phyloP scores from a whole-genome alignment of 2,888 invertebrate genomes.

The Ormia ochracea region DNA sequence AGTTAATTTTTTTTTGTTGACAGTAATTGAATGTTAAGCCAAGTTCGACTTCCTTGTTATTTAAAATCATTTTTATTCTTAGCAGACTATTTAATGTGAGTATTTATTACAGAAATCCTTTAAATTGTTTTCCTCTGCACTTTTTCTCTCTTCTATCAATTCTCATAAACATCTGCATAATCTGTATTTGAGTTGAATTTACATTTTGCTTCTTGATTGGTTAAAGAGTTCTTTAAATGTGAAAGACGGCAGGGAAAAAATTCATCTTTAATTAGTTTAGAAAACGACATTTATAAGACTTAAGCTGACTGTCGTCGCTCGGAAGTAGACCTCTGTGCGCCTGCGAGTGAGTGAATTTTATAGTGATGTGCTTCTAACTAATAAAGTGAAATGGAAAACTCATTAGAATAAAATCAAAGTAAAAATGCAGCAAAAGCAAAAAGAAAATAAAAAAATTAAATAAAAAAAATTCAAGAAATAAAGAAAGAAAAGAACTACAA shows the following conservation, averaged over 20 bases:
- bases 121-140: neutral
- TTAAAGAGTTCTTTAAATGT: neutral
- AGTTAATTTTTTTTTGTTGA: neutral
- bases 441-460: neutral
- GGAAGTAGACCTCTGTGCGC: neutral
- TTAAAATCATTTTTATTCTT: constrained; percentile 20
- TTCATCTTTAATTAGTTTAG: constrained; percentile 59
- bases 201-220: constrained; percentile 55
- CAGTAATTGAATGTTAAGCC: constrained; percentile 8
- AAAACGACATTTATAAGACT: constrained; percentile 50
- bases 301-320: neutral
- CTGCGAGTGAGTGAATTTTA: constrained; percentile 3
- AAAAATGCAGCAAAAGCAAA: too few species aligned
- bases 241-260: neutral
- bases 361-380: constrained; percentile 37
- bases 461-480: neutral
- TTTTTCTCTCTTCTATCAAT: constrained; percentile 9
- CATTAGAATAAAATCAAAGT: constrained; percentile 51
- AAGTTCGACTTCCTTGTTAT: constrained; percentile 55
- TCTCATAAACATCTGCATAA: constrained; percentile 60
- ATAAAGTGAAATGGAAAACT: constrained; percentile 63
- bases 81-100: constrained; percentile 23
- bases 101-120: constrained; percentile 23
- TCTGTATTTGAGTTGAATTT: constrained; percentile 51
- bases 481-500: neutral